phyloP scores from a whole-genome alignment of 2,113 vertebrate genomes.

The Potamarius usumacintae region DNA sequence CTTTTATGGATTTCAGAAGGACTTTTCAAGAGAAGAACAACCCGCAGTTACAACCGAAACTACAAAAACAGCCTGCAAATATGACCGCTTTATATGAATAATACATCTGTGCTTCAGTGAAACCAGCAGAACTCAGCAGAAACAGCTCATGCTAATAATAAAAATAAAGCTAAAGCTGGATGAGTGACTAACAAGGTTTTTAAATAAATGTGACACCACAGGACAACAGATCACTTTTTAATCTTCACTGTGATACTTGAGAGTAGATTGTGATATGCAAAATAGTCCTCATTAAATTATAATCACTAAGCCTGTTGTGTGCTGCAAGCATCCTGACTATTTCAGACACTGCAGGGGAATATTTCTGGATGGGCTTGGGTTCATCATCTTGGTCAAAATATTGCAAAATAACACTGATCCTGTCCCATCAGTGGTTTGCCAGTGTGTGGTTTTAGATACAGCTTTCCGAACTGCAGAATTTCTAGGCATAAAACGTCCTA shows the following conservation, averaged over 20 bases:
- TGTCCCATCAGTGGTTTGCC: not conserved
- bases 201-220: not conserved
- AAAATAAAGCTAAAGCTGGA: not conserved
- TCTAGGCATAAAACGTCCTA: not conserved
- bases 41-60: not conserved
- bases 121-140: not conserved
- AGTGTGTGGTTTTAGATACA: too few relatives aligned
- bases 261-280: not conserved
- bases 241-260: not conserved
- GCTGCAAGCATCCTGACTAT: not conserved
- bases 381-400: not conserved
- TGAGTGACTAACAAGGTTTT: not conserved
- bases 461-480: not conserved
- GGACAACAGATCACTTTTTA: not conserved
- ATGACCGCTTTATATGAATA: not conserved
- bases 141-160: not conserved
- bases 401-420: not conserved
- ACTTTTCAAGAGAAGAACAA: not conserved
- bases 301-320: not conserved
- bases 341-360: not conserved
- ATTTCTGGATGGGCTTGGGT: too few relatives aligned
- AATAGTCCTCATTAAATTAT: not conserved
- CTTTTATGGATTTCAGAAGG: not conserved
- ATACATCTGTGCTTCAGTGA: not conserved
- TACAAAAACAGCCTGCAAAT: not conserved